These are phyloP conservation scores for Phocoena phocoena DNA, from an alignment of 2,113 vertebrate species.

Conservation along the genomic window DNA sequence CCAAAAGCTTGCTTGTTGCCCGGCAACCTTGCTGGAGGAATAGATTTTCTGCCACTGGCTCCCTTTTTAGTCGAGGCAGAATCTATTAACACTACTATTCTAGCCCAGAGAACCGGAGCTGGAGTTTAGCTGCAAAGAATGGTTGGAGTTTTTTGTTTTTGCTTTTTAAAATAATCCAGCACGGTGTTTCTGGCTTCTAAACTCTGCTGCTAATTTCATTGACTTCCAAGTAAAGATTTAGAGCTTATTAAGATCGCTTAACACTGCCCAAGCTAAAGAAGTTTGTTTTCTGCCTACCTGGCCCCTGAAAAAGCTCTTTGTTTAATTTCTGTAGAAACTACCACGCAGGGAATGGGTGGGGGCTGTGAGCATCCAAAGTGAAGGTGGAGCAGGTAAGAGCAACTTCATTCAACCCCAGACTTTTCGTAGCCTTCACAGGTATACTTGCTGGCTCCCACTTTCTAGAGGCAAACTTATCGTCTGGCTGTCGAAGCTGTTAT, in stretches of 20 bases:
- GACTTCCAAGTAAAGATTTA: conserved; percentile 65
- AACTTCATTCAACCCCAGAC: neutral
- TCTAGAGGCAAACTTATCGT: conserved; percentile 72
- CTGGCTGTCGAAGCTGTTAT: conserved; percentile 70
- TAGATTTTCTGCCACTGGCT: conserved; percentile 86
- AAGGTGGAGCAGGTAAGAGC: neutral
- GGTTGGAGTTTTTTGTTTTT: neutral
- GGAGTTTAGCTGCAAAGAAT: conserved; percentile 41
- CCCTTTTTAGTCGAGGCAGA: conserved; percentile 79
- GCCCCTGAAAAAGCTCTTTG: neutral
- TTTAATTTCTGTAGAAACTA: neutral
- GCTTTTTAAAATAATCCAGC: conserved; percentile 38
- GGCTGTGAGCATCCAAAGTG: fast-evolving
- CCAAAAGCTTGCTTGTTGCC: conserved; percentile 89
- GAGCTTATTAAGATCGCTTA: conserved; percentile 44
- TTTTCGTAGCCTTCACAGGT: neutral
- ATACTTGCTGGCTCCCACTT: neutral
- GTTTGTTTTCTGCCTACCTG: neutral
- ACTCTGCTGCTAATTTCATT: conserved; percentile 67
- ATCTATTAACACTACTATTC: conserved; percentile 73
- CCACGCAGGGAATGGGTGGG: neutral
- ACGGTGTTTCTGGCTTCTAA: conserved; percentile 34
- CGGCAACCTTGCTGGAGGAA: conserved; percentile 87
- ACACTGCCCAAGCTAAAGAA: neutral
- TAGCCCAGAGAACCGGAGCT: neutral